Evolutionary conservation across 2,888 invertebrate species (phyloP).

Genomic region (Agapostemon virescens): DNA sequence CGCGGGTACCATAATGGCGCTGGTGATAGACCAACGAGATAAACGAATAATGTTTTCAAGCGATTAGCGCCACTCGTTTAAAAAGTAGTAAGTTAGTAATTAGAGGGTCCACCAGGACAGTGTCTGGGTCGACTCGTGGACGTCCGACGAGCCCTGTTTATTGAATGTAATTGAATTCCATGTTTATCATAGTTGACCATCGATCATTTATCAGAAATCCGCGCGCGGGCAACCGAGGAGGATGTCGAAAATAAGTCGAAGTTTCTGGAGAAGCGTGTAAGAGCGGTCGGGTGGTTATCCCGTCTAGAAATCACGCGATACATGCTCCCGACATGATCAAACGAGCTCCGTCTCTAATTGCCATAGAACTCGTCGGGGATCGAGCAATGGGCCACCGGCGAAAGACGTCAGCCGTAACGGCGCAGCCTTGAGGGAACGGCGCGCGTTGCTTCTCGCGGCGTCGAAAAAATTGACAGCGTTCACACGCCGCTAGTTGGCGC

Average conservation of each 20-base stretch:
- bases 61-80: too few relatives aligned
- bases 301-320: slow-evolving; percentile 23
- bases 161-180: slow-evolving; percentile 20
- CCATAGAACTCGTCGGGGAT: slow-evolving; percentile 29
- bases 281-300: not conserved
- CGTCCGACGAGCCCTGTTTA: not conserved
- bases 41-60: not conserved
- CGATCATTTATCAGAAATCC: slow-evolving; percentile 20
- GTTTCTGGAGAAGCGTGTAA: slow-evolving; percentile 3
- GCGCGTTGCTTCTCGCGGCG: slow-evolving; percentile 42
- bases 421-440: slow-evolving; percentile 54
- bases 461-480: slow-evolving; percentile 52
- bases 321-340: slow-evolving; percentile 16
- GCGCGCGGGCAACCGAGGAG: not conserved
- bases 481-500: slow-evolving; percentile 32
- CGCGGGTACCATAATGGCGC: not conserved
- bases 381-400: slow-evolving; percentile 44
- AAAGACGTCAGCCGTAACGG: slow-evolving; percentile 56
- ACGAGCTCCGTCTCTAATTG: slow-evolving; percentile 45
- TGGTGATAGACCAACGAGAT: not conserved
- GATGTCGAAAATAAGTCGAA: slow-evolving; percentile 19
- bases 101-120: too few relatives aligned
- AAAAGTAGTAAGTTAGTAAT: not conserved
- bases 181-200: slow-evolving; percentile 3
- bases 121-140: not conserved